Conservation (phyloP, 2,113 vertebrate species). For the Clarias batrachus region DNA sequence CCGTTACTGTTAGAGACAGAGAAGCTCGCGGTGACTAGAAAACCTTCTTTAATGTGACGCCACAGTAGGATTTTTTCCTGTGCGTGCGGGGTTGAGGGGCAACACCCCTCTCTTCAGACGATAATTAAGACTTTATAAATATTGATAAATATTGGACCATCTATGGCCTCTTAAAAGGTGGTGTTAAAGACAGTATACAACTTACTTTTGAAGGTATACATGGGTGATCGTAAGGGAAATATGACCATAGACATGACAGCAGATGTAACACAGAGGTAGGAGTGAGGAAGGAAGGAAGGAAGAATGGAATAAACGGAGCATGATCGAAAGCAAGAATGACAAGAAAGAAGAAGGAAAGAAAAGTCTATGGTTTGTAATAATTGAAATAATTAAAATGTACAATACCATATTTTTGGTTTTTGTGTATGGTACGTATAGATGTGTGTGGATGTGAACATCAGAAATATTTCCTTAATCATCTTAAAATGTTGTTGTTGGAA, state of each 20-base stretch:
- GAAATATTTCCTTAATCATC: not conserved
- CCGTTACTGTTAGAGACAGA: not conserved
- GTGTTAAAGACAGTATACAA: not conserved
- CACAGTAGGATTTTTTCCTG: not conserved
- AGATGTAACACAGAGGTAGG: not conserved
- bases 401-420: not conserved
- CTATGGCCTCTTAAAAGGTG: not conserved
- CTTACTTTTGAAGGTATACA: not conserved
- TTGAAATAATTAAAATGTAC: not conserved
- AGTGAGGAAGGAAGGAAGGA: not conserved
- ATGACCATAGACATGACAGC: not conserved
- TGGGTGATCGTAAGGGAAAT: not conserved
- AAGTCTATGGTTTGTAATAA: not conserved
- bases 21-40: not conserved
- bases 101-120: not conserved
- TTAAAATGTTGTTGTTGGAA: not conserved
- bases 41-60: not conserved
- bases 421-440: not conserved
- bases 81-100: not conserved
- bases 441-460: not conserved
- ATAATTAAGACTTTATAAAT: not conserved
- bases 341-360: not conserved
- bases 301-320: not conserved
- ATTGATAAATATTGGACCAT: not conserved
- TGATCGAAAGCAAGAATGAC: not conserved